A percentile compares a stretch with the other conserved stretches of the same genome.
Evolutionary conservation across 2,797 vertebrate species (phyloP).

Genomic region (Crocidura indochinensis): DNA sequence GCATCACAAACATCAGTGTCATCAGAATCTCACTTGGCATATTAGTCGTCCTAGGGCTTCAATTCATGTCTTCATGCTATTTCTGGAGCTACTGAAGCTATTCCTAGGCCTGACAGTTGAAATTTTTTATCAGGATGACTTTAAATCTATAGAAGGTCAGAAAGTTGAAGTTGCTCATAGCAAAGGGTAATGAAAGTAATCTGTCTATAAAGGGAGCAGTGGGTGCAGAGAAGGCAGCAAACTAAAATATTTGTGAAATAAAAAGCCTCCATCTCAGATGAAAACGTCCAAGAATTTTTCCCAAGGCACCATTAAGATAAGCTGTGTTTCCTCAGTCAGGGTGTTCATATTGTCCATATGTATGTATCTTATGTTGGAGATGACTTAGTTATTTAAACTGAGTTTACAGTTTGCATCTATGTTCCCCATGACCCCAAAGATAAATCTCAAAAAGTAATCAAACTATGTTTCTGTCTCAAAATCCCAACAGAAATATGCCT

Average conservation of each 20-base stretch:
- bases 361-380: conserved; percentile 2
- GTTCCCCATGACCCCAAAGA: neutral
- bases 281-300: neutral
- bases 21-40: no score
- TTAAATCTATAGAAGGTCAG: neutral
- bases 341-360: neutral
- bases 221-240: neutral
- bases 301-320: neutral
- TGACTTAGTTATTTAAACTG: neutral
- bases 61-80: no score
- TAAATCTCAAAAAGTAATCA: neutral
- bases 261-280: neutral
- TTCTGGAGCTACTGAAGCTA: no score
- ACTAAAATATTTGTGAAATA: neutral
- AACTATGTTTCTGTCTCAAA: conserved; percentile 28
- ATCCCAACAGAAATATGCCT: conserved; percentile 85
- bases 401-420: neutral
- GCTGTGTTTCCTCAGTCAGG: neutral
- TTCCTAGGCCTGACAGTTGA: neutral
- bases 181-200: neutral
- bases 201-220: neutral
- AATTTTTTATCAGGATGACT: neutral
- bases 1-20: no score
- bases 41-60: no score
- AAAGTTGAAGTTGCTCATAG: neutral